Percentiles rank a stretch among this genome's conserved stretches.
phyloP scores from a whole-genome alignment of 2,113 vertebrate species.

The Rhineura floridana region DNA sequence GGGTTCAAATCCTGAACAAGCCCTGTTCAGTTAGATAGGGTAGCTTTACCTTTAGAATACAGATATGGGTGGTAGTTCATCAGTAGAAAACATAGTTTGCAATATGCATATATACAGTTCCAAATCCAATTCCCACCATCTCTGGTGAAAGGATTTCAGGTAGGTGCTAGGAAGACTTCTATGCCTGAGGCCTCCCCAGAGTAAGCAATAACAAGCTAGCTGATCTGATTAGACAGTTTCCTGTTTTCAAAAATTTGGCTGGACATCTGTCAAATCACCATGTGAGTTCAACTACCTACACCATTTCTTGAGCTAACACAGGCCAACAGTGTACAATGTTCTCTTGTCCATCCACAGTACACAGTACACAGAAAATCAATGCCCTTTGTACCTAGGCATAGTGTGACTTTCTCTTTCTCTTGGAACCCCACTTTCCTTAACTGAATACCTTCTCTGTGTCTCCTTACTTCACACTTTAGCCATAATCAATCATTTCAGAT shows the following conservation, averaged over 20 bases:
- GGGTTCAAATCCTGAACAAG: neutral
- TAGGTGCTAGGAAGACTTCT: neutral
- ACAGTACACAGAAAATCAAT: neutral
- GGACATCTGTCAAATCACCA: neutral
- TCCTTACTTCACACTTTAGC: neutral
- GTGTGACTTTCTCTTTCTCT: neutral
- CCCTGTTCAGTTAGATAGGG: neutral
- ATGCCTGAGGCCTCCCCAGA: neutral
- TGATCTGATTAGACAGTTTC: neutral
- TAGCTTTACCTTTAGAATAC: neutral
- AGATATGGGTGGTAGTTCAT: neutral
- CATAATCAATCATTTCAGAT: neutral
- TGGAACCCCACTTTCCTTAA: too few relatives aligned
- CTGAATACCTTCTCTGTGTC: neutral
- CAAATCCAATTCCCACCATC: too few relatives aligned
- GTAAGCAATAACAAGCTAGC: neutral
- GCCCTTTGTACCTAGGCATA: neutral
- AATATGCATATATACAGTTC: neutral
- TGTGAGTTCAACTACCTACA: neutral
- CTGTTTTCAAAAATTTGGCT: neutral
- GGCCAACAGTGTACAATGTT: neutral
- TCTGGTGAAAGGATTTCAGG: neutral
- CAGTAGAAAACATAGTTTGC: neutral
- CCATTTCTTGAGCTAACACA: neutral
- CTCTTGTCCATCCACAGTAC: neutral